These are phyloP conservation scores for Oncorhynchus kisutch DNA, from an alignment of 2,113 vertebrate genomes.

Conservation along the genomic window DNA sequence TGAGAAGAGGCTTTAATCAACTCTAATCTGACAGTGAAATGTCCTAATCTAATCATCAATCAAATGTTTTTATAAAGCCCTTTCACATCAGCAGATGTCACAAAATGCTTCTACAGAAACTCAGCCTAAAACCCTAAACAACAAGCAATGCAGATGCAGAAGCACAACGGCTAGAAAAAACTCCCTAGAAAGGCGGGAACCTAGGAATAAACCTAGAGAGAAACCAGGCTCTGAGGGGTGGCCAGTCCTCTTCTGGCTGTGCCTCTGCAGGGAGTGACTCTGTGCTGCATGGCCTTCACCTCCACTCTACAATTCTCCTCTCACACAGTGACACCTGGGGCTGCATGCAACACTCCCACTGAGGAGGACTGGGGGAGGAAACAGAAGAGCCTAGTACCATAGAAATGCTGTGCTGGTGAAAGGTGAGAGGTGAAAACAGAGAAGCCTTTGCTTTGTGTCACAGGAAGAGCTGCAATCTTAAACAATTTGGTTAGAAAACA, in stretches of 20 bases:
- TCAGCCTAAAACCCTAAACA: too few relatives aligned
- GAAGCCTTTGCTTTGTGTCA: slow-evolving; percentile 18
- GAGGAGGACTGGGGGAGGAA: too few relatives aligned
- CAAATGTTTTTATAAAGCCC: too few relatives aligned
- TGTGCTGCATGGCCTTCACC: slow-evolving; percentile 42
- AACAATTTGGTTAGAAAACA: slow-evolving; percentile 40
- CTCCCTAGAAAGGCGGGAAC: too few relatives aligned
- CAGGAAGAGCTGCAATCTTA: slow-evolving; percentile 45
- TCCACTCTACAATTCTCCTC: not conserved
- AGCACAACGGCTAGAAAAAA: too few relatives aligned
- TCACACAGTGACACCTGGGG: too few relatives aligned
- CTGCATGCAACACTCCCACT: not conserved
- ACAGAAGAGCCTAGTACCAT: not conserved
- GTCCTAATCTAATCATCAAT: slow-evolving; percentile 23
- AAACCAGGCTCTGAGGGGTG: too few relatives aligned
- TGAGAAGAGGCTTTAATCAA: slow-evolving; percentile 55
- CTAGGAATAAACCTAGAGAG: too few relatives aligned
- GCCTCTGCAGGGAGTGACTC: slow-evolving; percentile 34
- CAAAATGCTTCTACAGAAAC: too few relatives aligned
- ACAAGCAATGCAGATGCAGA: too few relatives aligned
- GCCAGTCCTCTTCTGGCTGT: too few relatives aligned
- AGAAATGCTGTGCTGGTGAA: slow-evolving; percentile 24
- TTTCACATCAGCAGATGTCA: too few relatives aligned
- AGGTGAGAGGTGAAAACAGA: slow-evolving; percentile 31
- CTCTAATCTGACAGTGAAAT: slow-evolving; percentile 67